Evolutionary conservation across 2,888 invertebrate genomes (phyloP).

Genomic region (Frankliniella intonsa): DNA sequence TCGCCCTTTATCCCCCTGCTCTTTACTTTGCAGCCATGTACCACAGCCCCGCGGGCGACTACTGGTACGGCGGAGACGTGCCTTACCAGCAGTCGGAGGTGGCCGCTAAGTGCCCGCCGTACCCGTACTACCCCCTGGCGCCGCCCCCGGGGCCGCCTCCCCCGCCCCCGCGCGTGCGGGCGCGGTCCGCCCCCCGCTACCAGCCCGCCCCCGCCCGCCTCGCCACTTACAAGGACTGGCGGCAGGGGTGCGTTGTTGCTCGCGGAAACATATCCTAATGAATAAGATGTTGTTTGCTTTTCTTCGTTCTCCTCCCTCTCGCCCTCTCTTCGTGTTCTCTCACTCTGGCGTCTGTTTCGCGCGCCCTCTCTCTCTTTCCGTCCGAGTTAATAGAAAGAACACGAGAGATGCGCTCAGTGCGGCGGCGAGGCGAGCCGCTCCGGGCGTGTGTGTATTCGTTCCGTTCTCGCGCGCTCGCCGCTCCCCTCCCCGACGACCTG

Average conservation of each 20-base stretch:
- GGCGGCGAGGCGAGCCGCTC: too few species aligned
- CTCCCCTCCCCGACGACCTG: too few species aligned
- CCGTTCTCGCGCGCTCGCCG: too few species aligned
- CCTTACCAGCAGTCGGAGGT: neutral
- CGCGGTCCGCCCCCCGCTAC: neutral
- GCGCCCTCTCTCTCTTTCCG: too few species aligned
- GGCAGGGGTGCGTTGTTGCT: neutral
- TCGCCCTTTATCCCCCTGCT: neutral
- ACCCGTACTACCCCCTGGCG: neutral
- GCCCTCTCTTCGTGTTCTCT: too few species aligned
- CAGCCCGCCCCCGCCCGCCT: neutral
- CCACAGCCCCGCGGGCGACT: constrained; percentile 4
- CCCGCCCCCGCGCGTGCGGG: neutral
- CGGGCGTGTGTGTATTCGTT: too few species aligned
- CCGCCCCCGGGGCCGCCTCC: neutral
- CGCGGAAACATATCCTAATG: too few species aligned
- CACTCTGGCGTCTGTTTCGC: too few species aligned
- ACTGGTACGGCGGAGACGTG: neutral
- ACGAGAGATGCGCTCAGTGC: too few species aligned
- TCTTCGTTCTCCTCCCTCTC: too few species aligned
- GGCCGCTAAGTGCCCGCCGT: constrained; percentile 4
- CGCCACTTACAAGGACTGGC: constrained; percentile 16
- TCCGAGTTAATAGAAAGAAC: too few species aligned
- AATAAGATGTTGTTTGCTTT: too few species aligned
- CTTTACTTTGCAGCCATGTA: neutral